A percentile compares a stretch with the other conserved stretches of the same genome.
These are phyloP conservation scores for Leptopterna dolabrata DNA, from an alignment of 2,888 invertebrate genomes.

Conservation along the genomic window DNA sequence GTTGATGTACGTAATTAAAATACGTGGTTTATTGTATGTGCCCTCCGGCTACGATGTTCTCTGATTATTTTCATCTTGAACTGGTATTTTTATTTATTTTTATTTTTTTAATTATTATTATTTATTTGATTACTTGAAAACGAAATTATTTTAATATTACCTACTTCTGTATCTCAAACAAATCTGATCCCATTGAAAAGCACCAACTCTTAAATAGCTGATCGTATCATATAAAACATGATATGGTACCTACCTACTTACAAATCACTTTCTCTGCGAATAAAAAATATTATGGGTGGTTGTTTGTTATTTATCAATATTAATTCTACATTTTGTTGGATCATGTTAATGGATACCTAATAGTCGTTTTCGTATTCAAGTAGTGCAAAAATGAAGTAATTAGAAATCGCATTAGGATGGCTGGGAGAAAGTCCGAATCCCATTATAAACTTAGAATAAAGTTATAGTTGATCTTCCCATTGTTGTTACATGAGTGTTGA, in stretches of 20 bases:
- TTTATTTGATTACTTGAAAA: no score
- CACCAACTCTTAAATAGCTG: neutral
- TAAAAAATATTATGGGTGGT: neutral
- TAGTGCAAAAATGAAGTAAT: neutral
- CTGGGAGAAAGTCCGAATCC: neutral
- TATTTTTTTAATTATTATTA: no score
- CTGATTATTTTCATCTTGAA: no score
- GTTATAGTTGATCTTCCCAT: neutral
- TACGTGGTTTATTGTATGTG: no score
- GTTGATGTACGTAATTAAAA: no score
- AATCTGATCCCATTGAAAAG: no score
- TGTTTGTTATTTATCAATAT: neutral
- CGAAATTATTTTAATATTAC: no score
- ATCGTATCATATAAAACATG: neutral
- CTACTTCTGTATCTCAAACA: no score
- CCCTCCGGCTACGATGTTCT: no score
- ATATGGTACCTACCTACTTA: neutral
- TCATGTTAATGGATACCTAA: neutral
- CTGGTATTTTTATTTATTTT: no score
- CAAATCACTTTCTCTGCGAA: neutral
- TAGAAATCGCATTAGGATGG: neutral
- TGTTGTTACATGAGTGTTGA: slow-evolving; percentile 4
- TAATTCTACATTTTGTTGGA: neutral
- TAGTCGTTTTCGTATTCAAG: neutral
- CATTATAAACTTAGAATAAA: neutral